phyloP scores from a whole-genome alignment of 1,140 invertebrate genomes.

The Eumeta japonica region DNA sequence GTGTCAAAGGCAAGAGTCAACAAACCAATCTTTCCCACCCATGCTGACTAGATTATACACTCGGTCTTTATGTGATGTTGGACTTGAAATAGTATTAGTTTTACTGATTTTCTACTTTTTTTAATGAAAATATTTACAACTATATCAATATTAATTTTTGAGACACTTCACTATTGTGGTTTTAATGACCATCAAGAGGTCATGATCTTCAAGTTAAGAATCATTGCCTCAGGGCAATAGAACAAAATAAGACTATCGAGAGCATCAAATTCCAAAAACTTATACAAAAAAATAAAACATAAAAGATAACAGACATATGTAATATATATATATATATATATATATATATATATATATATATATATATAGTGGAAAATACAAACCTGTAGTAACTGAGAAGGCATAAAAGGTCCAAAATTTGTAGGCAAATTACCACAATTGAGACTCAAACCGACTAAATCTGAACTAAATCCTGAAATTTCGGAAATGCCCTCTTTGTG shows the following conservation, averaged over 20 bases:
- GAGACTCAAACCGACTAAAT: conserved; percentile 41
- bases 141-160: background rate
- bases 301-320: too few relatives aligned
- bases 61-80: background rate
- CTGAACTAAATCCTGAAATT: conserved; percentile 22
- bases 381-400: conserved; percentile 48
- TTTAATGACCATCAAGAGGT: too few relatives aligned
- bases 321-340: too few relatives aligned
- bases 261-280: too few relatives aligned
- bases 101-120: background rate
- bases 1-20: too few relatives aligned
- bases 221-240: too few relatives aligned
- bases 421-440: conserved; percentile 32
- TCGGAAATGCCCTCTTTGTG: conserved; percentile 10
- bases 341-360: too few relatives aligned
- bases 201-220: too few relatives aligned
- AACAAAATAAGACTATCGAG: background rate
- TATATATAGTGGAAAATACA: too few relatives aligned
- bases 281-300: too few relatives aligned
- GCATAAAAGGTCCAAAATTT: conserved; percentile 47
- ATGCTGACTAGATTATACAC: too few relatives aligned
- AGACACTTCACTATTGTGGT: background rate
- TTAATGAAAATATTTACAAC: background rate
- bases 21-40: too few relatives aligned
- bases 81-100: background rate